Base-by-base conservation (phyloP, 92 coral and sea anemone genomes). In the Epizoanthus stellaris region DNA sequence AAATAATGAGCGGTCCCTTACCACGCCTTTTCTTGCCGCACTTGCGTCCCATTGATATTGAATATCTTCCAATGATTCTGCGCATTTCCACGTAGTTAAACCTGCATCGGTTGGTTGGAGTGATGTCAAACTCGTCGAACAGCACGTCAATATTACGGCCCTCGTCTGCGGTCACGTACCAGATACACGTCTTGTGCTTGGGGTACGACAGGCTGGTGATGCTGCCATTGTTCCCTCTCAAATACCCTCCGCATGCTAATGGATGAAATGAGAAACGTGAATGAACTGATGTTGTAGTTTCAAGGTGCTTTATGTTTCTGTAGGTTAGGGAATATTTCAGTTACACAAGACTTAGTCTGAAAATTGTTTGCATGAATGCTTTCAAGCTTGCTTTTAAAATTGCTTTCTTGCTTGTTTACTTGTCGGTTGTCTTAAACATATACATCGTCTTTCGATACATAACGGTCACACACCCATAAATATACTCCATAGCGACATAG, bases 101-200 rank as follows among this genome's bases (percentile, higher is more conserved):
- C 60, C 60, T 9, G 59, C 77, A 72, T 9, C 77, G 77, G 58
- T 2, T 19, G 59, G 36, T 72, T 49, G 36, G 60, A 4, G 58
- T 72, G 77, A 72, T 72, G 45, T 68, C 73, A 19, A 68, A 68
- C 73, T 68, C 73, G 73, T 68, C 73, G 42, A 68, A 68, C 17
- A 47, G 3, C 14, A 72, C 77, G 39, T 72, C 77, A 15, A 72
- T 72, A 19, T 43, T 10, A 17, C 39, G 34, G 23, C 59, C 77
- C 13, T 72, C 38, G 2, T 43, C 77, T 1, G 59, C 60, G 1
- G 57, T 43, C 8, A 72, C 38, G 16, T 72, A 43, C 77, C 77
- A 72, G 0, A 72, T 6, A 40, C 77, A 72, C 60, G 52, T 57
- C 3, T 58, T 43, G 77, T 72, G 39, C 59, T 72, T 72, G 14